These are phyloP conservation scores for Daphoenositta chrysoptera DNA, from an alignment of 2,113 vertebrate species.

Conservation along the genomic window DNA sequence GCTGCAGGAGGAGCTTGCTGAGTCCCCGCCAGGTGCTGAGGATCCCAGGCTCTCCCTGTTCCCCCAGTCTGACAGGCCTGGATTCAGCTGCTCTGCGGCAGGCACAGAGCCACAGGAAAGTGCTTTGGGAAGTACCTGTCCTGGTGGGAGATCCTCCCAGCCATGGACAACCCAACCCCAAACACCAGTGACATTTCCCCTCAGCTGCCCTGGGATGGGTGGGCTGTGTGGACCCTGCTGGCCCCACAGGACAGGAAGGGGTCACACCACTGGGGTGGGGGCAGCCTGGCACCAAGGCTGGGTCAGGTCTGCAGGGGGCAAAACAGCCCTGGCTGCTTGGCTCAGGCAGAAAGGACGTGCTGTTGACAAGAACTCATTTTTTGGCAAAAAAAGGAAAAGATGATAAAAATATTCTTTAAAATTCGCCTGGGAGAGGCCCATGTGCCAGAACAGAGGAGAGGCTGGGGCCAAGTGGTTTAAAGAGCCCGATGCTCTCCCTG, in stretches of 20 bases:
- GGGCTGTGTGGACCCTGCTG: background rate
- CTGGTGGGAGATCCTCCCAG: background rate
- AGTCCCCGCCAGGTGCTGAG: background rate
- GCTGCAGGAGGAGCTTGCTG: background rate
- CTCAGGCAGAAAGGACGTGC: background rate
- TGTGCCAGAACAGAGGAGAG: background rate
- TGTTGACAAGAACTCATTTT: constrained; percentile 55
- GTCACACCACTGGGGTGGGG: background rate
- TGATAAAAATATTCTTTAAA: constrained; percentile 49
- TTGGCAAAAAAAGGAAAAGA: constrained; percentile 50
- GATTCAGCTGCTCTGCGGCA: background rate
- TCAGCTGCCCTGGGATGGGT: background rate
- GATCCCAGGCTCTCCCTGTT: background rate
- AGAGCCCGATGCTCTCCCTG: background rate
- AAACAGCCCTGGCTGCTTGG: background rate
- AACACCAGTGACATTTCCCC: accelerated
- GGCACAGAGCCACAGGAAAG: background rate
- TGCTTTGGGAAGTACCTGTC: background rate
- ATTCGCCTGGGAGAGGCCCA: background rate
- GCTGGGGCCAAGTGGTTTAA: background rate
- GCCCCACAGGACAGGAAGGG: background rate
- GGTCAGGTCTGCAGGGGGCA: background rate
- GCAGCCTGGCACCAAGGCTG: background rate
- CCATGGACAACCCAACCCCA: background rate
- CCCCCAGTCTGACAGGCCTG: background rate